These are phyloP conservation scores for Serranus cabrilla DNA, from an alignment of 2,797 vertebrate genomes.

Conservation along the genomic window DNA sequence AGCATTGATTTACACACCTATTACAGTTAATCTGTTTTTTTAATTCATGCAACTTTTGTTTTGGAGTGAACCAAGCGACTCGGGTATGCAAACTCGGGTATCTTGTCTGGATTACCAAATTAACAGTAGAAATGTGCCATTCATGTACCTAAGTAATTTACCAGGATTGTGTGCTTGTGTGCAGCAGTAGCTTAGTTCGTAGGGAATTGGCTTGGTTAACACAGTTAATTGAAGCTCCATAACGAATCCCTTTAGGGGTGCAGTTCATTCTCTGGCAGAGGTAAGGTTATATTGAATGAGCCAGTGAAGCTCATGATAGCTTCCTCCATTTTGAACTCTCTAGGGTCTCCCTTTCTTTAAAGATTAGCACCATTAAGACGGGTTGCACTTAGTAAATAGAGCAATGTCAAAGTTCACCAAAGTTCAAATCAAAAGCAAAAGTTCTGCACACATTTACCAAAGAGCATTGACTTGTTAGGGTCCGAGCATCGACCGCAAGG, in stretches of 20 bases:
- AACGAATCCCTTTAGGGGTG: background rate
- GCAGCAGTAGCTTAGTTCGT: background rate
- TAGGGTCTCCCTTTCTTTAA: background rate
- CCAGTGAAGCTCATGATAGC: background rate
- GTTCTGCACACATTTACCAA: background rate
- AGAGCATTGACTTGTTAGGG: too few relatives aligned
- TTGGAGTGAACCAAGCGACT: too few relatives aligned
- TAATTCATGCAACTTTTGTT: too few relatives aligned
- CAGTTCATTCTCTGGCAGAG: background rate
- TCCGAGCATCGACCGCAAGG: too few relatives aligned
- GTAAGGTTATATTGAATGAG: background rate
- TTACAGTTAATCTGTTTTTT: too few relatives aligned
- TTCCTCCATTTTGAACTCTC: background rate
- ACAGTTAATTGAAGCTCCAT: background rate
- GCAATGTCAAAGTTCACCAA: background rate
- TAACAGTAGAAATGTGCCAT: background rate
- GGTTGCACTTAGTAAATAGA: background rate
- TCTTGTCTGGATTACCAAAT: too few relatives aligned
- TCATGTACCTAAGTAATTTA: too few relatives aligned
- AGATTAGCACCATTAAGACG: background rate
- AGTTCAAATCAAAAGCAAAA: background rate
- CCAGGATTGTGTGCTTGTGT: background rate
- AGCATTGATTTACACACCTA: too few relatives aligned
- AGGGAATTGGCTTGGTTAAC: background rate
- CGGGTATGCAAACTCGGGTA: background rate